Evolutionary conservation across 2,113 vertebrate species (phyloP), one percentile per base, ranked within the genome.

Genomic region (Porphyrio hochstetteri): DNA sequence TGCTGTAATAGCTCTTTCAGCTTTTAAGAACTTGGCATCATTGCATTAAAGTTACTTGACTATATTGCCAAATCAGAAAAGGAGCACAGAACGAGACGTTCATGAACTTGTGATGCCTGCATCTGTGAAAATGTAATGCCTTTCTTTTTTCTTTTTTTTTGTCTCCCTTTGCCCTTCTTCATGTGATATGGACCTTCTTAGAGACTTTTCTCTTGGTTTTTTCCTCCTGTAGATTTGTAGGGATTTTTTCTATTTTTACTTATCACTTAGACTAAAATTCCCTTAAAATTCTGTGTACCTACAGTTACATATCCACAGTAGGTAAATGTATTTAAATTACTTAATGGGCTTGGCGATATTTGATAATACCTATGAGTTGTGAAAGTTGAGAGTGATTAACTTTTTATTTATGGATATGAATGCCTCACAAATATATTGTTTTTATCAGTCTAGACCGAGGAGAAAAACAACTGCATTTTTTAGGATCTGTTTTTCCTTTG

Each of bases 61-160:
- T 90, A 5, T n/a, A 75, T n/a, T 90, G 19, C 36, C 23, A 42
- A 31, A 21, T 52, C 33, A 81, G 76, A 86, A 91, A 78, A 44
- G 36, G 35, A 89, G 19, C 13, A 85, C 5, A 53, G n/a, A 78
- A 53, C 27, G 11, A 29, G 29, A 38, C 5, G 14, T 36, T 86
- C 17, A 55, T 71, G 29, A 75, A 38, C 7, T 75, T 64, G 29
- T 84, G 56, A 52, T 88, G 44, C 17, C 19, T 59, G 7, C n/a
- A 42, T 40, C 50, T 64, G 48, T 69, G 65, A 59, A 69, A 69
- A 21, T 40, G 18, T 46, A 48, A 65, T 36, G 14, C 23, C 21
- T 28, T 1, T 15, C 4, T 18, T 3, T 27, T 13, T 24, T 40
- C 38, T 25, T 7, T 31, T 7, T 2, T 3, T 38, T n/a, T n/a